phyloP scores from a whole-genome alignment of 2,113 vertebrate genomes.

The Prolemur simus region DNA sequence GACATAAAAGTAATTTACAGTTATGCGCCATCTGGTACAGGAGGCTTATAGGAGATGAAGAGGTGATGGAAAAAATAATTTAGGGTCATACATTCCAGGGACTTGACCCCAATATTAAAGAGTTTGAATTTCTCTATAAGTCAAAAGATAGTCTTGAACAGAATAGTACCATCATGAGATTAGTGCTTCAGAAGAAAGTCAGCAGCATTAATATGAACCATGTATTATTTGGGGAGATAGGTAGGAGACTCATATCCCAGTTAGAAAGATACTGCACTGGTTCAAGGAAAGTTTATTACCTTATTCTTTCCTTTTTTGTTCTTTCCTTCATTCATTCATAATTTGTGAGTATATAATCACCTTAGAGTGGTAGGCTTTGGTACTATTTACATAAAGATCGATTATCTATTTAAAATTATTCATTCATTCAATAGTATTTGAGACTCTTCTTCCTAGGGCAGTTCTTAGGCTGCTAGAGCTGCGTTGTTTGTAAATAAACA shows the following conservation, averaged over 20 bases:
- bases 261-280: neutral
- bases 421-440: neutral
- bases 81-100: neutral
- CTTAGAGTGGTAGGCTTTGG: neutral
- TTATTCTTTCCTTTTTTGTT: neutral
- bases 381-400: neutral
- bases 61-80: neutral
- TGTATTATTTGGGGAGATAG: neutral
- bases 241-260: neutral
- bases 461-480: neutral
- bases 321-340: neutral
- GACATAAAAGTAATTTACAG: neutral
- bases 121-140: neutral
- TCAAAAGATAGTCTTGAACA: neutral
- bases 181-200: neutral
- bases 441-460: neutral
- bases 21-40: too few species aligned
- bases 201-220: neutral
- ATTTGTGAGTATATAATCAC: neutral
- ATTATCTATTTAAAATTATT: conserved; percentile 10
- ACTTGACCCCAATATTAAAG: neutral
- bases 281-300: neutral
- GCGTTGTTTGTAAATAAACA: neutral
- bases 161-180: neutral
- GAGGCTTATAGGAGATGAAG: neutral